A percentile compares a stretch with the other conserved stretches of the same genome.
These are phyloP conservation scores for Anneissia japonica DNA, from an alignment of 35 echinoderm and acorn worm genomes.

Conservation along the genomic window DNA sequence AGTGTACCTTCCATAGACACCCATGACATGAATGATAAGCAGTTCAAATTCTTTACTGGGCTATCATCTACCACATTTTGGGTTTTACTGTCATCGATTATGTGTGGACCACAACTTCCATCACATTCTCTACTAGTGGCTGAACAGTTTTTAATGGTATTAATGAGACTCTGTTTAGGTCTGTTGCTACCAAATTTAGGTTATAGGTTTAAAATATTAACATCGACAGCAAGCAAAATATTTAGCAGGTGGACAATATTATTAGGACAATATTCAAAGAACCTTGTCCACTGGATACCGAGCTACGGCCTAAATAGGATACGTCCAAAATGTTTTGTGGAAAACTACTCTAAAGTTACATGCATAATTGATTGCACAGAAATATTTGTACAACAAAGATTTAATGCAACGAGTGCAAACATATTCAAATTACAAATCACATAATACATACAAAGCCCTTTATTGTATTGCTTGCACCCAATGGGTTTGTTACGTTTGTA, in stretches of 20 bases:
- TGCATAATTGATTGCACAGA: conserved; percentile 50
- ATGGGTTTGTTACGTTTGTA: not conserved
- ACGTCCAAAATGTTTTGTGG: not conserved
- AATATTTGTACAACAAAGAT: conserved; percentile 37
- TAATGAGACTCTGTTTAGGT: conserved; percentile 26
- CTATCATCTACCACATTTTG: not conserved
- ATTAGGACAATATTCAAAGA: no score
- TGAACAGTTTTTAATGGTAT: not conserved
- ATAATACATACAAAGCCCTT: no score
- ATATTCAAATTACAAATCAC: not conserved
- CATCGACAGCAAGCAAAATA: no score
- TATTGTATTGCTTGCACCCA: not conserved
- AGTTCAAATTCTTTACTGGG: conserved; percentile 39
- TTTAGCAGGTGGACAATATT: no score
- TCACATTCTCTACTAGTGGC: no score
- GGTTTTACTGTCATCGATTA: not conserved
- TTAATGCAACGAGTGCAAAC: conserved; percentile 17
- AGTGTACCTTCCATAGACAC: not conserved
- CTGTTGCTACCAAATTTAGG: conserved; percentile 21
- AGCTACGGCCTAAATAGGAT: no score
- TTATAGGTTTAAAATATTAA: conserved; percentile 3
- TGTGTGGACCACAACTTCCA: no score
- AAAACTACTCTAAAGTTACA: conserved; percentile 6
- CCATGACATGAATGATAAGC: conserved; percentile 24
- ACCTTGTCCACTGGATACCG: no score